Conservation (phyloP, 2,797 vertebrate genomes). For the Hemibagrus guttatus region DNA sequence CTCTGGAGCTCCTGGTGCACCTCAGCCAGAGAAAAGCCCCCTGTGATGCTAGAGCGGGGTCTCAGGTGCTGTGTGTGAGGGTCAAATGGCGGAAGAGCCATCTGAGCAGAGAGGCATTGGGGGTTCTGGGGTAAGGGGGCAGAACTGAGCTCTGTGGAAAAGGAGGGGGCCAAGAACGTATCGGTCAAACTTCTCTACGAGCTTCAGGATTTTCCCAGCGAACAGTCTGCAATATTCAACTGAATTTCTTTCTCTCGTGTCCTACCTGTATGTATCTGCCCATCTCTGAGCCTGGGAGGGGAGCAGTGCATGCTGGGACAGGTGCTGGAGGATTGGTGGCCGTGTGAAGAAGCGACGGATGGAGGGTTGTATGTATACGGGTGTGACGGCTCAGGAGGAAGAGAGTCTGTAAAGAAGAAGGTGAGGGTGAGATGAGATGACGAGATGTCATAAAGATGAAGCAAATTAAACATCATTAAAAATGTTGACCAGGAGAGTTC, state of each 20-base stretch:
- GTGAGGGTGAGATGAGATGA: neutral
- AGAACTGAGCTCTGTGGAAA: conserved; percentile 70
- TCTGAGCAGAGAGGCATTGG: conserved; percentile 60
- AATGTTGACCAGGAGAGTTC: too few species aligned
- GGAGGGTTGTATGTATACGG: conserved; percentile 68
- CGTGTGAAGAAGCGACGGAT: conserved; percentile 68
- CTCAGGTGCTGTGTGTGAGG: conserved; percentile 51
- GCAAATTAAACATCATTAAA: too few species aligned
- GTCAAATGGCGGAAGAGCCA: conserved; percentile 63
- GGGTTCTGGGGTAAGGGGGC: conserved; percentile 58
- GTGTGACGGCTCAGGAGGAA: conserved; percentile 61
- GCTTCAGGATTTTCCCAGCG: neutral
- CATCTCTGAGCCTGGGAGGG: conserved; percentile 59
- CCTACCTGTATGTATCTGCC: conserved; percentile 72
- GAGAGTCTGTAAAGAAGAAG: conserved; percentile 65
- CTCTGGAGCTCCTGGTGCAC: conserved; percentile 91
- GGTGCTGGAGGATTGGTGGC: conserved; percentile 66
- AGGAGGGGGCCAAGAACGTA: conserved; percentile 32
- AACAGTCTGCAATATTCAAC: neutral
- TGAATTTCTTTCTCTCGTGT: neutral
- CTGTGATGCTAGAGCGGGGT: conserved; percentile 67
- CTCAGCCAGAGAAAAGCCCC: conserved; percentile 82
- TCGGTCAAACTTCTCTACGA: neutral
- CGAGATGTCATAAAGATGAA: too few species aligned
- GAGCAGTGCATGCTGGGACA: conserved; percentile 70